Evolutionary conservation across 2,797 vertebrate species (phyloP), one percentile per base, ranked within the genome.

Genomic region (Coilia nasus): DNA sequence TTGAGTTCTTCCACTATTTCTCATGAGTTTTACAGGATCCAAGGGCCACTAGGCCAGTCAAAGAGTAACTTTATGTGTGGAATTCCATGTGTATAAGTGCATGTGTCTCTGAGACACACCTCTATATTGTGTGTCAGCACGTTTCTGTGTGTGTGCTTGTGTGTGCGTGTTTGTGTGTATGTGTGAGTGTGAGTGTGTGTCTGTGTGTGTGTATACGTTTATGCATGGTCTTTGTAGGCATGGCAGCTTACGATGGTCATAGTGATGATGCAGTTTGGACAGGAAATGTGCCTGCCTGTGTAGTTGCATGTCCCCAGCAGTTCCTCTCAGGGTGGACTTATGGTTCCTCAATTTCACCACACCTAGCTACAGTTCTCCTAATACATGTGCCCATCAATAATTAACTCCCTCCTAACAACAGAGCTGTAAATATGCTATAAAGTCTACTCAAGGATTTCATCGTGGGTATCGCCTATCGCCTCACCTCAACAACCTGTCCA

Each of bases 31-130:
- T 67, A 71, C 64, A 71, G 64, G 25, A 71, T 71, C 64, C 25
- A 71, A 71, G 64, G 64, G 64, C 64, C 64, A 71, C 64, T 15
- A 71, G 64, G 64, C 64, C 64, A 71, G 64, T 71, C 64, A 71
- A 71, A 31, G 25, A 71, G 64, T 71, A 71, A 71, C 64, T 71
- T 71, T 28, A 71, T 71, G 64, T 71, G 64, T 71, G 64, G 64
- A 31, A 71, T 71, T 31, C 31, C 64, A 71, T 71, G 64, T 31
- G 64, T 31, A n/a, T n/a, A 71, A 71, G 64, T 71, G 64, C 14
- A 71, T 71, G 64, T 31, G 64, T 71, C 28, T 71, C 64, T 71
- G 23, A 59, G 5, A 62, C n/a, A 9, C 60, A 62, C 11, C 1
- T 62, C 11, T 71, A 3, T 71, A 14, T n/a, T 6, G 54, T 56